Evolutionary conservation across 2,113 vertebrate species (phyloP).

Genomic region (Cyprinus carpio): DNA sequence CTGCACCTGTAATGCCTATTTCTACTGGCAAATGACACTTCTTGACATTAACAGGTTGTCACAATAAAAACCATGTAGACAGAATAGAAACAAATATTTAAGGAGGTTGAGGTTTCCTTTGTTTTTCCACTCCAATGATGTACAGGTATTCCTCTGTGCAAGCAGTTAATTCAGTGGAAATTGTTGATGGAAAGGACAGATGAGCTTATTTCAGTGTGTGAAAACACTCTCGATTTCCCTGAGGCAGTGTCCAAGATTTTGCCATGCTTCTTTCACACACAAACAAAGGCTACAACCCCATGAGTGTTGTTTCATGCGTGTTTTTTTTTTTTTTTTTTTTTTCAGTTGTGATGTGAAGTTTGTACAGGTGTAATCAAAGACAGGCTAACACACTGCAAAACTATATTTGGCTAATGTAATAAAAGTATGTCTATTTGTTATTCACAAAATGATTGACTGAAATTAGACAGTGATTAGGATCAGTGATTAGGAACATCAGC

Average conservation of each 20-base stretch:
- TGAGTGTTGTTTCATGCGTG: slow-evolving; percentile 12
- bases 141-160: slow-evolving; percentile 33
- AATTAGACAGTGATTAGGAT: background rate
- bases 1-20: background rate
- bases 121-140: background rate
- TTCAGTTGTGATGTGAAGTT: background rate
- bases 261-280: slow-evolving; percentile 27
- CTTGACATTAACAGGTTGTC: background rate
- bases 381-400: background rate
- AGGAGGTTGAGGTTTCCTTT: background rate
- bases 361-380: background rate
- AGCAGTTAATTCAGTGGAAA: slow-evolving; percentile 15
- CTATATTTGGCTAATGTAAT: background rate
- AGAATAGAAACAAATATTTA: background rate
- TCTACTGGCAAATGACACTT: background rate
- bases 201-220: background rate
- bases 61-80: background rate
- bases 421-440: background rate
- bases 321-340: background rate
- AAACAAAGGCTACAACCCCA: slow-evolving; percentile 8
- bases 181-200: slow-evolving; percentile 32
- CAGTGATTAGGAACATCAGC: no score
- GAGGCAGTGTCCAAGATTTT: slow-evolving; percentile 33
- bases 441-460: background rate
- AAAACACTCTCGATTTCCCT: slow-evolving; percentile 47